Base-by-base conservation (phyloP, 2,888 invertebrate genomes). In the Eupithecia dodoneata region DNA sequence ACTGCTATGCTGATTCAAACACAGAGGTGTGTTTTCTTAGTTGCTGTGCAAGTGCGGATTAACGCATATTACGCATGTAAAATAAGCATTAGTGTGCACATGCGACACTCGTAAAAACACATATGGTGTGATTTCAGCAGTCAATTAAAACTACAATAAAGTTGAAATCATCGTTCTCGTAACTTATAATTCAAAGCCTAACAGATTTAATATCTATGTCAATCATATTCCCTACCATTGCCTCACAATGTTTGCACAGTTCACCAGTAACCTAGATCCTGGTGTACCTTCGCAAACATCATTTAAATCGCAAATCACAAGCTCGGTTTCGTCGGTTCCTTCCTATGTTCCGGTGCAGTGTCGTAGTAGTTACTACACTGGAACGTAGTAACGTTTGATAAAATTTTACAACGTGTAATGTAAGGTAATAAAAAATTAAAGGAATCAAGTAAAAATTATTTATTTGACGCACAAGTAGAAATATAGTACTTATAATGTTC, bases 221-320 rank as follows among this genome's bases (percentile, higher is more conserved):
- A 65, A 15, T 47, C 9, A 71, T 71, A 65, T 49, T 67, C 52
- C 47, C 47, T 30, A 66, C 63, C 15, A 55, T 76, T 72, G 15
- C 52, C 42, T 59, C 67, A 73, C 71, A 47, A 41, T 73, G 73
- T 76, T 78, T 75, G 71, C 75, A 44, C 47, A 72, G 74, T 49
- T 59, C 70, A 70, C 30, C 63, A 42, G 52, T 82, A 81, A 80
- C 78, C 81, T 74, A 72, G 81, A 81, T 77, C 70, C 78, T 70
- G 81, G 84, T 86, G 85, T 84, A 86, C 84, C 82, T 83, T 63
- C 75, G 84, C 85, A 87, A 86, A 87, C 86, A 85, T 84, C 77
- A 87, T 89, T 89, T 88, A 88, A 88, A 89, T 88, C 85, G 83
- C 88, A 89, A 86, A 89, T 89, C 84, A 82, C 82, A 81, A 80